A percentile compares a stretch with the other conserved stretches of the same genome.
Evolutionary conservation across 1,140 invertebrate species (phyloP).

Genomic region (Mylabris phalerata): DNA sequence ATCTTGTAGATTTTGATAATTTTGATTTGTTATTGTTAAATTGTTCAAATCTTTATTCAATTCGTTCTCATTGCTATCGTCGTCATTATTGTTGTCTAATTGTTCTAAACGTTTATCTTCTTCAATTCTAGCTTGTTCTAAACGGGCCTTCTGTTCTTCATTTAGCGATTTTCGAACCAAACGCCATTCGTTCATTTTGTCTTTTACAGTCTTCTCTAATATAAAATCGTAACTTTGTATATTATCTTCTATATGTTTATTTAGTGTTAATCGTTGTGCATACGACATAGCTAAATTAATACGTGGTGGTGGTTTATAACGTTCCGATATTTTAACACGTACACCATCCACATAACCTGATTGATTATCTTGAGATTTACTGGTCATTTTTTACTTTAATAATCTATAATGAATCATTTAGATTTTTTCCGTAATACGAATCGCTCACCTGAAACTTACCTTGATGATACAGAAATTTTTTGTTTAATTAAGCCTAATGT

Average conservation of each 20-base stretch:
- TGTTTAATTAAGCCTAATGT: too few relatives aligned
- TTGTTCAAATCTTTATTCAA: slow-evolving; percentile 45
- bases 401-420: slow-evolving; percentile 2
- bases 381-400: not conserved
- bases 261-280: slow-evolving; percentile 50
- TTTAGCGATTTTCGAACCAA: slow-evolving; percentile 53
- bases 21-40: slow-evolving; percentile 7
- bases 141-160: slow-evolving; percentile 50
- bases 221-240: slow-evolving; percentile 59
- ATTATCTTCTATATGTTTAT: slow-evolving; percentile 48
- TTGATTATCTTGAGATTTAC: slow-evolving; percentile 2
- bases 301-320: slow-evolving; percentile 69
- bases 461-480: too few relatives aligned
- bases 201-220: slow-evolving; percentile 61
- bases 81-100: slow-evolving; percentile 39
- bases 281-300: slow-evolving; percentile 62
- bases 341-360: slow-evolving; percentile 66
- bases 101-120: slow-evolving; percentile 47
- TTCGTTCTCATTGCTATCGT: slow-evolving; percentile 43
- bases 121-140: slow-evolving; percentile 41
- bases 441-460: not conserved
- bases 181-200: slow-evolving; percentile 61
- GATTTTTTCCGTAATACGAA: too few relatives aligned
- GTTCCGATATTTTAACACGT: slow-evolving; percentile 79
- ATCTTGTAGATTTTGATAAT: slow-evolving; percentile 25